Base-by-base conservation (phyloP, 2,888 invertebrate genomes). In the Eugnorisma glareosa region DNA sequence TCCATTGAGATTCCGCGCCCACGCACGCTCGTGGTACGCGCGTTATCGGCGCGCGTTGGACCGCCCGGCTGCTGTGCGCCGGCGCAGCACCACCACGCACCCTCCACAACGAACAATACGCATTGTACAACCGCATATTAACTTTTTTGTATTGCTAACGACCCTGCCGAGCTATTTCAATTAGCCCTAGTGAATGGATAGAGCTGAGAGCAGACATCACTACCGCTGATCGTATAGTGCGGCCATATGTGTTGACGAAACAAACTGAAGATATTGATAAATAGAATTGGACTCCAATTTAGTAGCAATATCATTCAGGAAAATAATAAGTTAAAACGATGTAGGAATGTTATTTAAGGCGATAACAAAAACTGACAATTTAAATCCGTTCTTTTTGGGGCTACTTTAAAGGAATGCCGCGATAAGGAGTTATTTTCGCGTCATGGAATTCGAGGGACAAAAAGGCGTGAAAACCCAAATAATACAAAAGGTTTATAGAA, bases 401-500 rank as follows among this genome's bases (percentile, higher is more conserved):
- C 94, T 93, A 94, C 95, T 94, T 95, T 94, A 95, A 94, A 95
- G 91, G 96, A 95, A 96, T 95, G 95, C 95, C 95, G 95, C 95
- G 95, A 95, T 96, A 96, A 96, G 95, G 93, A 95, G 95, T 95
- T 96, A 96, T 96, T 96, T 96, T 96, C 93, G 96, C 95, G 94
- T 95, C 95, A 94, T 94, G 93, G 96, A 95, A 96, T 96, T 94
- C 94, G 94, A 91, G 93, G 92, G 94, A 93, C 94, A 96, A 96
- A 96, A 96, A 96, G 95, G 96, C 96, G 96, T 96, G 96, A 96
- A 96, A 96, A 96, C 95, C 92, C 95, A 96, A 96, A 96, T 95
- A 96, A 95, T 93, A 95, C 95, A 96, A 96, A 96, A 96, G 91
- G 93, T 93, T 91, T 94, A 93, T 95, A 95, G 95, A 95, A 93